Conservation (phyloP, 2,113 vertebrate species). For the Syrrhaptes paradoxus region DNA sequence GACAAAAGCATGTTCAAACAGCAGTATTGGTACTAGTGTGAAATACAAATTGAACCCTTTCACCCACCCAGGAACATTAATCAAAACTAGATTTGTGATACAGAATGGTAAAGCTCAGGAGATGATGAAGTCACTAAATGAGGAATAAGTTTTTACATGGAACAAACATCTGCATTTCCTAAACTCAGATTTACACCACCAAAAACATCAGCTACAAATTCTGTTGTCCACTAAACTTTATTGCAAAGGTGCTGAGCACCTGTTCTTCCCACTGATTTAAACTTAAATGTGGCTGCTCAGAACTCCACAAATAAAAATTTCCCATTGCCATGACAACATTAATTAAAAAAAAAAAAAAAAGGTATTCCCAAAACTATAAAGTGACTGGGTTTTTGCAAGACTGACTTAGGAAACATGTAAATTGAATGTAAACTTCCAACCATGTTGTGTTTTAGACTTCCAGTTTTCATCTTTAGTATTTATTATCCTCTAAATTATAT, state of each 20-base stretch:
- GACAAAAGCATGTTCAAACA: conserved; percentile 53
- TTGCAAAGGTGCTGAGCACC: background rate
- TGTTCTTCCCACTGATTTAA: background rate
- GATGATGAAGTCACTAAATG: background rate
- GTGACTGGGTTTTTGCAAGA: background rate
- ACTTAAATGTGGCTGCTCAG: background rate
- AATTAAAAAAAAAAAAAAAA: background rate
- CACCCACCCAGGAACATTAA: background rate
- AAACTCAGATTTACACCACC: background rate
- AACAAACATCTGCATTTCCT: background rate
- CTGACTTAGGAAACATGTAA: background rate
- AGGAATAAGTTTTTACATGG: background rate
- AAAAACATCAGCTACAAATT: background rate
- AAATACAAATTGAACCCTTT: conserved; percentile 47
- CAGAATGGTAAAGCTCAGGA: background rate
- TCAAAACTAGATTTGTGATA: background rate
- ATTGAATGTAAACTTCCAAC: background rate
- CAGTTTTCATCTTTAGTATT: background rate
- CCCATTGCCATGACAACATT: background rate
- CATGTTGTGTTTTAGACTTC: background rate
- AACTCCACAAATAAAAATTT: background rate
- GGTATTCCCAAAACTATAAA: background rate
- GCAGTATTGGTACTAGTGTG: conserved; percentile 22
- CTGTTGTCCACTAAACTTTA: background rate
- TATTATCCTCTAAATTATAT: background rate